Conservation (phyloP, 2,113 vertebrate genomes). For the Lucifuga dentata region DNA sequence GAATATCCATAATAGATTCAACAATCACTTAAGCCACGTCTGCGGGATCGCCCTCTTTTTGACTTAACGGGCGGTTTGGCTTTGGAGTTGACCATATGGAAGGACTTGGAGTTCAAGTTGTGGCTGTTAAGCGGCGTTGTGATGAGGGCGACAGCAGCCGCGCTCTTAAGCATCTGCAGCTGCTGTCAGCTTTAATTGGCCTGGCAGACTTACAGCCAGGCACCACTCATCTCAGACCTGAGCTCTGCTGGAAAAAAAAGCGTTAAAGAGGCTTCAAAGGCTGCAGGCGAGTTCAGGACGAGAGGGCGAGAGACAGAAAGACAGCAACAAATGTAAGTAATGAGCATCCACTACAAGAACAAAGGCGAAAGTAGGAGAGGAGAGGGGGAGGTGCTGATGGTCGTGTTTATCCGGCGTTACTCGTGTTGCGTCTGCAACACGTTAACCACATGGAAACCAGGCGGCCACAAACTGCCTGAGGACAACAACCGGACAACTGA, state of each 20-base stretch:
- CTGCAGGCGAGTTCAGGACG: slow-evolving; percentile 15
- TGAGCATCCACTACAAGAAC: slow-evolving; percentile 12
- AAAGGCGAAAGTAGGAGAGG: slow-evolving; percentile 17
- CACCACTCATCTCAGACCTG: slow-evolving; percentile 57
- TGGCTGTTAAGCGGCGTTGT: slow-evolving; percentile 16
- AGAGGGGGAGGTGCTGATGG: slow-evolving; percentile 37
- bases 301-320: slow-evolving; percentile 40
- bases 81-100: slow-evolving; percentile 53
- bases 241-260: slow-evolving; percentile 27
- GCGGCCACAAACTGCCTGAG: slow-evolving; percentile 34
- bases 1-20: slow-evolving; percentile 52
- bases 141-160: slow-evolving; percentile 3
- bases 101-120: slow-evolving; percentile 34
- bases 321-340: slow-evolving; percentile 20
- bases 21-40: slow-evolving; percentile 36
- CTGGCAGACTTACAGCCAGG: slow-evolving; percentile 39
- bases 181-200: slow-evolving; percentile 60
- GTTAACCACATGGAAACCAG: slow-evolving; percentile 57
- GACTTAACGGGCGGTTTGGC: slow-evolving; percentile 39
- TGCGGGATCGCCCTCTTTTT: slow-evolving; percentile 6
- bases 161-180: slow-evolving; percentile 49
- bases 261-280: slow-evolving; percentile 66
- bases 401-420: slow-evolving; percentile 59
- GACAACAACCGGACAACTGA: slow-evolving; percentile 51
- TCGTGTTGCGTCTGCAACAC: slow-evolving; percentile 63